Evolutionary conservation across 2,888 invertebrate species (phyloP).

Genomic region (Diplazon laetatorius): DNA sequence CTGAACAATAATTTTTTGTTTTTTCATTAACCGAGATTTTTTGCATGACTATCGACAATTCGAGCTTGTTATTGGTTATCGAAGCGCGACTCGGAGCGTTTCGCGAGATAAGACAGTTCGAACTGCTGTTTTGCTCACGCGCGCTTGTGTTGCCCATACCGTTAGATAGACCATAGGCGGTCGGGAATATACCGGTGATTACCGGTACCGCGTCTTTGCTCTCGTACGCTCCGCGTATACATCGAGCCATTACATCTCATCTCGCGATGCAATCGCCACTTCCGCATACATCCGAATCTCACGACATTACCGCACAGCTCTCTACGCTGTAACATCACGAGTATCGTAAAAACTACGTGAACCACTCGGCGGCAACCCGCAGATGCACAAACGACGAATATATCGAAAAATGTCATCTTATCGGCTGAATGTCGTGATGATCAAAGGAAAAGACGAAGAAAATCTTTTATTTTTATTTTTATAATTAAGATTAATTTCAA

Average conservation of each 20-base stretch:
- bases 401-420: not conserved
- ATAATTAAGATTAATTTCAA: too few species aligned
- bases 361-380: not conserved
- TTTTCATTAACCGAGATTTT: slow-evolving; percentile 4
- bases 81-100: slow-evolving; percentile 47
- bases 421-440: not conserved
- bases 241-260: slow-evolving; percentile 55
- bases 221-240: slow-evolving; percentile 31
- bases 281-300: slow-evolving; percentile 47
- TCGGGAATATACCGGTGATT: slow-evolving; percentile 51
- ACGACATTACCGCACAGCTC: slow-evolving; percentile 20
- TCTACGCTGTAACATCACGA: not conserved
- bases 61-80: slow-evolving; percentile 50
- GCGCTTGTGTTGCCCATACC: slow-evolving; percentile 42
- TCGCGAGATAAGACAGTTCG: slow-evolving; percentile 54
- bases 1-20: not conserved
- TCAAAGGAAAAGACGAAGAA: too few species aligned
- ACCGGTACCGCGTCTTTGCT: slow-evolving; percentile 26
- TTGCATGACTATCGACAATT: slow-evolving; percentile 26
- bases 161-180: slow-evolving; percentile 48
- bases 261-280: slow-evolving; percentile 49
- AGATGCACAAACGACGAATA: not conserved
- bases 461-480: too few species aligned
- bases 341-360: not conserved
- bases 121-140: slow-evolving; percentile 50